Conservation (phyloP, 2,113 vertebrate species). For the Oncorhynchus clarkii region DNA sequence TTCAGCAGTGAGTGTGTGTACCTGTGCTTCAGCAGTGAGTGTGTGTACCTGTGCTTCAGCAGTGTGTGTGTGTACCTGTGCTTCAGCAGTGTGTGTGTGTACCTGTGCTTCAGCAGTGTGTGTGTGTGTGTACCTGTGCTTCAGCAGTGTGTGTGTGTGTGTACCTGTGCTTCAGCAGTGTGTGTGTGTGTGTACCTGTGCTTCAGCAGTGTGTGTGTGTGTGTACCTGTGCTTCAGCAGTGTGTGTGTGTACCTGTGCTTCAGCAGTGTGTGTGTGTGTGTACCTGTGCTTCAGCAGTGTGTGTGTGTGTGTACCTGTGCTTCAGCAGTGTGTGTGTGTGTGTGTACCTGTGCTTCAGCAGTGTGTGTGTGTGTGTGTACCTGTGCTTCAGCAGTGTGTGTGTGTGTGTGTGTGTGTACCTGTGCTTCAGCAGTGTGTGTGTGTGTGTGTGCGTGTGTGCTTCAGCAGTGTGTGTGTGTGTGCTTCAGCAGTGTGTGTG, state of each 20-base stretch:
- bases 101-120: no score
- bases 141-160: no score
- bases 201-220: not conserved
- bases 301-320: slow-evolving; percentile 72
- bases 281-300: not conserved
- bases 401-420: slow-evolving; percentile 63
- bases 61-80: slow-evolving; percentile 53
- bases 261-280: no score
- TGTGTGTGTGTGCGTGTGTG: no score
- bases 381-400: no score
- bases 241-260: slow-evolving; percentile 34
- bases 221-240: slow-evolving; percentile 81
- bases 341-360: not conserved
- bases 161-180: not conserved
- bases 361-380: not conserved
- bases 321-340: slow-evolving; percentile 78
- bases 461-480: not conserved
- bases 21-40: not conserved
- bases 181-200: not conserved
- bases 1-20: not conserved
- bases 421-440: slow-evolving; percentile 78
- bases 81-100: no score
- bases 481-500: not conserved
- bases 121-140: no score
- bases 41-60: slow-evolving; percentile 78